phyloP scores from a whole-genome alignment of 2,113 vertebrate species.

The Grallaria varia region DNA sequence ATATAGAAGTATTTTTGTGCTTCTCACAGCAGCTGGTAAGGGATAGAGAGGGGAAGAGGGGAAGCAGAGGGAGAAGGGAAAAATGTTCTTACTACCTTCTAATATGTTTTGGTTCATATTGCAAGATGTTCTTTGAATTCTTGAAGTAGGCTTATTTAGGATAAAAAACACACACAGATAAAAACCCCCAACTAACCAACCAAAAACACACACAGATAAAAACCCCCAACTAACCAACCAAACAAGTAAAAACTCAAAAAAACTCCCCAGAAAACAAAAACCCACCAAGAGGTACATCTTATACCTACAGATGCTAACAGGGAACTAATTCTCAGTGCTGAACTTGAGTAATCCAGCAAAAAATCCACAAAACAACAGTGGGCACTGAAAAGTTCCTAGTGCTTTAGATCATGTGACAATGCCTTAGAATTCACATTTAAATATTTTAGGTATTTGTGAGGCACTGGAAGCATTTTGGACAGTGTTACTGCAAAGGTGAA shows the following conservation, averaged over 20 bases:
- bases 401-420: background rate
- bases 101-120: background rate
- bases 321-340: background rate
- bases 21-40: background rate
- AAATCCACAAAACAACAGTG: accelerated
- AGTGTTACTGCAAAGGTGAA: background rate
- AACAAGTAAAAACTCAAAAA: background rate
- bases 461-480: background rate
- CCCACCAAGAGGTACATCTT: accelerated
- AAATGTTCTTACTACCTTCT: background rate
- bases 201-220: background rate
- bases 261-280: too few species aligned
- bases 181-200: background rate
- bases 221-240: too few species aligned
- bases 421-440: background rate
- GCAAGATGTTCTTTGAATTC: background rate
- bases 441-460: background rate
- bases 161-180: background rate
- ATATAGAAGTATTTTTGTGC: background rate
- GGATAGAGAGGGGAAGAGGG: accelerated
- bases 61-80: background rate
- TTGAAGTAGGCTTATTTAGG: background rate
- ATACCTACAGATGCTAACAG: background rate
- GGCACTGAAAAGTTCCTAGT: background rate
- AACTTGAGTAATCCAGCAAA: background rate